Evolutionary conservation across 2,113 vertebrate genomes (phyloP).

Genomic region (Lepidothrix coronata): DNA sequence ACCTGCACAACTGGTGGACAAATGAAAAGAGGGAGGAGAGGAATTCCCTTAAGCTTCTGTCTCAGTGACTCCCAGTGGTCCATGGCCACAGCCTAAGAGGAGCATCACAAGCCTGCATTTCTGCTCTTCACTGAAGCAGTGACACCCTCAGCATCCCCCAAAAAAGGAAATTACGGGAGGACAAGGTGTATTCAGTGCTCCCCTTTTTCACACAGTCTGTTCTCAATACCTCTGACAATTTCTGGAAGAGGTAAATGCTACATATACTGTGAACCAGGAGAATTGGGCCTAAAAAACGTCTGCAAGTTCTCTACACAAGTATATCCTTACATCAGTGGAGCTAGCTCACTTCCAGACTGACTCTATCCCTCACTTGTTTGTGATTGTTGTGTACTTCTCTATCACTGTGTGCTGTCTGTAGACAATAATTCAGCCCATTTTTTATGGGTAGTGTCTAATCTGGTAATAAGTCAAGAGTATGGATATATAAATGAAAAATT

Average conservation of each 20-base stretch:
- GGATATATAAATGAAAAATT: neutral
- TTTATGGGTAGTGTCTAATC: neutral
- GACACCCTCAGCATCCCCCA: neutral
- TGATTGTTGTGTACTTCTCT: neutral
- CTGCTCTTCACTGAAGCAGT: neutral
- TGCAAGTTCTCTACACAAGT: neutral
- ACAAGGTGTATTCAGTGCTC: neutral
- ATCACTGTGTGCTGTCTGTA: neutral
- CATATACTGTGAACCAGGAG: neutral
- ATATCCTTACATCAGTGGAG: neutral
- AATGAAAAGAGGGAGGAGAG: neutral
- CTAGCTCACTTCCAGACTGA: neutral
- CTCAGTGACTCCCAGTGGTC: neutral
- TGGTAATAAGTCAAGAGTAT: neutral
- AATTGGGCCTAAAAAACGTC: neutral
- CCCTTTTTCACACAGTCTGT: neutral
- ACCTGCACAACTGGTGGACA: neutral
- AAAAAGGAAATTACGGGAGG: neutral
- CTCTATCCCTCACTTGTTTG: neutral
- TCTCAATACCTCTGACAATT: neutral
- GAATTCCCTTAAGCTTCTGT: neutral
- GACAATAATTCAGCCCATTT: neutral
- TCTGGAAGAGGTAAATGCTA: neutral
- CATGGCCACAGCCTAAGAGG: rapidly evolving
- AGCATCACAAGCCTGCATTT: neutral